A percentile compares a stretch with the other conserved stretches of the same genome.
phyloP scores from a whole-genome alignment of 2,888 invertebrate species.

The Torymus tubicola region DNA sequence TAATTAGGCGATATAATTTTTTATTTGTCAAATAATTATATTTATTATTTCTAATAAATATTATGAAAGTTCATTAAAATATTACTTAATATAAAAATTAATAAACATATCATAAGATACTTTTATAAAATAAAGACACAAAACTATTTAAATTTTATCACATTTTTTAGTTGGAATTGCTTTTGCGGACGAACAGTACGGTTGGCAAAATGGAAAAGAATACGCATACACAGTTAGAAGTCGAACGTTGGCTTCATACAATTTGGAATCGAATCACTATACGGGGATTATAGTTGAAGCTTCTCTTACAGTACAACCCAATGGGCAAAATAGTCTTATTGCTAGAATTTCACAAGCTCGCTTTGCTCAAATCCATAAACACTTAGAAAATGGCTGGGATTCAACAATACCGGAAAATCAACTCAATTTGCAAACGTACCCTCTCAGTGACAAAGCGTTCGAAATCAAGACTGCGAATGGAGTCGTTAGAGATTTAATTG shows the following conservation, averaged over 20 bases:
- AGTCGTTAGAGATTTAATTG: conserved; percentile 79
- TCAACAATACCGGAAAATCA: conserved; percentile 76
- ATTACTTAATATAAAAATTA: too few species aligned
- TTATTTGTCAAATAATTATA: too few species aligned
- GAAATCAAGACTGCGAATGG: conserved; percentile 81
- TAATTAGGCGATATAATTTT: too few species aligned
- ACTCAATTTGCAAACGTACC: conserved; percentile 79
- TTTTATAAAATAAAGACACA: too few species aligned
- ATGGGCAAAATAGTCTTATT: conserved; percentile 76
- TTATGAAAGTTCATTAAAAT: too few species aligned
- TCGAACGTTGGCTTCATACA: conserved; percentile 80
- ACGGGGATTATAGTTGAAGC: conserved; percentile 79
- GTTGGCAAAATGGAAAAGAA: conserved; percentile 70
- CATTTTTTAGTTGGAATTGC: conserved; percentile 61
- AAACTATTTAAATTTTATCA: conserved; percentile 4
- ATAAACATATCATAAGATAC: too few species aligned
- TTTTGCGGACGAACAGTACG: conserved; percentile 60
- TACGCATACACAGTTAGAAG: conserved; percentile 73
- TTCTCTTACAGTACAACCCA: conserved; percentile 78
- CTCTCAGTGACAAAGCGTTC: conserved; percentile 80
- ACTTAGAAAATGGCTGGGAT: conserved; percentile 78
- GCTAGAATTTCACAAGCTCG: conserved; percentile 78
- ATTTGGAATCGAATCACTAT: conserved; percentile 74
- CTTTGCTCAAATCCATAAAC: conserved; percentile 79
- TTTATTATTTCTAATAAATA: too few species aligned